Conservation (phyloP, 2,113 vertebrate genomes). For the Okapia johnstoni region DNA sequence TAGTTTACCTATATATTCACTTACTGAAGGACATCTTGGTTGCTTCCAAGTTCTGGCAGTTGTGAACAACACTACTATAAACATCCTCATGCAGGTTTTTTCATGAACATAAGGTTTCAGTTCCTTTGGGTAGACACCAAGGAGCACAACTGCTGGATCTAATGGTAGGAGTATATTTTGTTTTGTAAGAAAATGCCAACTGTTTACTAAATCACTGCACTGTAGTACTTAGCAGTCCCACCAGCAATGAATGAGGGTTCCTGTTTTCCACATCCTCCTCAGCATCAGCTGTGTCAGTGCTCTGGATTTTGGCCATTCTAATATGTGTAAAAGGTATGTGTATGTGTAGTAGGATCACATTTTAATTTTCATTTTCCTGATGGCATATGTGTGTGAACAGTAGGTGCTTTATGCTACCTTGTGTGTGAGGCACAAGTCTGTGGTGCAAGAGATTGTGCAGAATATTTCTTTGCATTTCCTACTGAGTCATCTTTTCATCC, state of each 20-base stretch:
- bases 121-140: not conserved
- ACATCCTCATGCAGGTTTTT: not conserved
- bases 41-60: not conserved
- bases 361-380: not conserved
- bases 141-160: not conserved
- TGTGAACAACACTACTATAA: not conserved
- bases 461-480: not conserved
- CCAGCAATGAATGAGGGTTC: not conserved
- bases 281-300: not conserved
- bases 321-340: not conserved
- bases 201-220: not conserved
- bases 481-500: not conserved
- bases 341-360: not conserved
- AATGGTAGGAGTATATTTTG: not conserved
- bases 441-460: not conserved
- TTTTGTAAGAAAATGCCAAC: not conserved
- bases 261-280: not conserved
- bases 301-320: not conserved
- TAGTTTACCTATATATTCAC: not conserved
- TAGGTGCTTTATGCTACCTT: not conserved
- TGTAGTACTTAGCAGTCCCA: not conserved
- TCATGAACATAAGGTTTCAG: not conserved
- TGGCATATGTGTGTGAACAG: not conserved
- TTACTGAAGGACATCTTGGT: not conserved
- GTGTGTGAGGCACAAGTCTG: not conserved